Base-by-base conservation (phyloP, 2,888 invertebrate genomes). In the Anoplius nigerrimus region DNA sequence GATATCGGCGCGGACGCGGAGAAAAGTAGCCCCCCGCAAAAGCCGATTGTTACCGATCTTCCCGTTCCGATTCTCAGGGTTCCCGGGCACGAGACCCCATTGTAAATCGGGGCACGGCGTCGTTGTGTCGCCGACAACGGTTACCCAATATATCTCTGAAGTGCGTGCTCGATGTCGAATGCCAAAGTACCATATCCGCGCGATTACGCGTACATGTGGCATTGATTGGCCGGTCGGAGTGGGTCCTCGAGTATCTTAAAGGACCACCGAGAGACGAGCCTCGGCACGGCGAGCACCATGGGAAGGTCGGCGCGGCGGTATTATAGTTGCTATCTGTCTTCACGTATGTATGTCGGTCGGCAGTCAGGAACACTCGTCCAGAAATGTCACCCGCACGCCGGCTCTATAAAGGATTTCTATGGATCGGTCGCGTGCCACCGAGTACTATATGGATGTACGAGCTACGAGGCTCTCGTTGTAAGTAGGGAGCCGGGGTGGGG, bases 361-460 rank as follows among this genome's bases (percentile, higher is more conserved):
- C 87, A 86, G 87, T 88, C 88, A 88, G 85, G 82, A 88, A 88
- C 88, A 88, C 88, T 87, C 88, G 84, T 85, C 82, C 83, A 83
- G 83, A 81, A 79, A 84, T 87, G 88, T 88, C 88, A 88, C 80
- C 76, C 83, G 81, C 88, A 88, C 81, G 76, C 84, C 73, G 45
- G 69, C 64, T 72, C 80, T 80, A 82, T 78, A 78, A 79, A 79
- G 80, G 82, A 82, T 82, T 83, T 84, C 83, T 82, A 84, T 84
- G 83, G 82, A 82, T 82, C 79, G 85, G 84, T 82, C 84, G 84
- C 84, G 84, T 86, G 87, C 84, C 86, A 68, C 72, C 72, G 59
- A 72, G 72, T 71, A 70, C 75, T 71, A 68, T 68, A 70, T 62
- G 57, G 48, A 48, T 56, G 62, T 62, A 51, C 16, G 61, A n/a